A percentile compares a stretch with the other conserved stretches of the same genome.
Conservation (phyloP, 2,797 vertebrate genomes). For the Semaprochilodus insignis region DNA sequence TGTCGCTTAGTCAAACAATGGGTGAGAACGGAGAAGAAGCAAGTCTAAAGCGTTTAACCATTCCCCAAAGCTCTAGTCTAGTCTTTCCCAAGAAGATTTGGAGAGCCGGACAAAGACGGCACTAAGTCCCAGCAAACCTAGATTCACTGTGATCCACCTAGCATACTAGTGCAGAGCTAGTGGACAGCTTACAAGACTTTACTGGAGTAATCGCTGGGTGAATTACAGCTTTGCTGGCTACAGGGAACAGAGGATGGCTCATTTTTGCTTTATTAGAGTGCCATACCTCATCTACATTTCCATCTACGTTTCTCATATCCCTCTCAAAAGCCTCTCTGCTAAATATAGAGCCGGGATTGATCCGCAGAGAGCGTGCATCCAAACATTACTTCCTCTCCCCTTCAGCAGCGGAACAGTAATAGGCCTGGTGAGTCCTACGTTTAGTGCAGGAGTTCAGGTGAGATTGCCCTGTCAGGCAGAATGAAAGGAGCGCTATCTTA, state of each 20-base stretch:
- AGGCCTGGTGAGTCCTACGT: constrained; percentile 33
- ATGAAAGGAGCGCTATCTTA: constrained; percentile 54
- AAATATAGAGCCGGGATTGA: constrained; percentile 51
- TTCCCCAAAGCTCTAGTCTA: constrained; percentile 33
- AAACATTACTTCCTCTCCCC: constrained; percentile 34
- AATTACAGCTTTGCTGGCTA: constrained; percentile 45
- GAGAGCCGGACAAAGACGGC: constrained; percentile 23
- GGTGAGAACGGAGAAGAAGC: not conserved
- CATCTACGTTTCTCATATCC: constrained; percentile 43
- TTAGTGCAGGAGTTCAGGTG: constrained; percentile 42
- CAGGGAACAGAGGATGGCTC: constrained; percentile 28
- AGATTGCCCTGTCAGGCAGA: constrained; percentile 45
- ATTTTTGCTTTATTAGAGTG: constrained; percentile 46
- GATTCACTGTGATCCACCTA: not conserved
- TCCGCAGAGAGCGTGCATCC: constrained; percentile 40
- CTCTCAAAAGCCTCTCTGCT: constrained; percentile 44
- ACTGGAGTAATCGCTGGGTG: constrained; percentile 34
- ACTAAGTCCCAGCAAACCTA: constrained; percentile 40
- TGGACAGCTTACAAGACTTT: constrained; percentile 37
- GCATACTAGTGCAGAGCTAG: constrained; percentile 15
- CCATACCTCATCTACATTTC: constrained; percentile 33
- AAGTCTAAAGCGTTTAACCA: constrained; percentile 35
- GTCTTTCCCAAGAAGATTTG: constrained; percentile 24
- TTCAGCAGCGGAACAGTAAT: constrained; percentile 36
- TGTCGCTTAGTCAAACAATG: constrained; percentile 42